Base-by-base conservation (phyloP, 2,113 vertebrate genomes). In the Poeciliopsis occidentalis region DNA sequence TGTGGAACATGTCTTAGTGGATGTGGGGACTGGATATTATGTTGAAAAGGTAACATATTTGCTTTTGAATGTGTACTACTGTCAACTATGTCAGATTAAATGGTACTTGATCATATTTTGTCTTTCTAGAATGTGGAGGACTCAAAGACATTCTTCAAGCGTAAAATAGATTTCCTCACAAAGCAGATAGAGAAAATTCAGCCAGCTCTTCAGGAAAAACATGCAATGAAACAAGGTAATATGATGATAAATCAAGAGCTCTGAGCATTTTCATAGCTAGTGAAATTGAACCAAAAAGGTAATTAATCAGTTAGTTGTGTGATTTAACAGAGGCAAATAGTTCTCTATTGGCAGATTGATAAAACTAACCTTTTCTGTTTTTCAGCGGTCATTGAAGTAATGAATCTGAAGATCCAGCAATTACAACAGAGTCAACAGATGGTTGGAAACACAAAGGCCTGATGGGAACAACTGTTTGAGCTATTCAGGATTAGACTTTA, bases 161-260 rank as follows among this genome's bases (percentile, higher is more conserved):
- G 97, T 60, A 98, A 97, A 89, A 95, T 98, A 67, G 97, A 98
- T 63, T 98, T 98, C 69, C 94, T 98, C 39, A 97, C 96, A 4
- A 97, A 97, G 87, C 97, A 98, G 87, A 98, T 97, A 84, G 97
- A 98, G 87, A 98, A 98, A 83, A 96, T 98, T 85, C 97, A 98
- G 77, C 97, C 96, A 2, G 95, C 96, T 4, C 93, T 98, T 39
- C 97, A 98, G 79, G 97, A 98, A 86, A 98, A 97, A 71, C 95
- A 97, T 6, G 91, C 91, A 41, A 96, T 98, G 96, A 98, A 97
- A 85, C 97, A 98, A 94, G 96, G 97, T 96, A 61, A 70, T 76
- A 6, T 3, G 2, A 66, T 2, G 8, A 24, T 41, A 41, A 54
- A 6, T 54, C 22, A 19, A 54, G 47, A 41, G 44, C 44, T 47